Conservation (phyloP, 1,140 invertebrate species). For the Drosophila insularis region DNA sequence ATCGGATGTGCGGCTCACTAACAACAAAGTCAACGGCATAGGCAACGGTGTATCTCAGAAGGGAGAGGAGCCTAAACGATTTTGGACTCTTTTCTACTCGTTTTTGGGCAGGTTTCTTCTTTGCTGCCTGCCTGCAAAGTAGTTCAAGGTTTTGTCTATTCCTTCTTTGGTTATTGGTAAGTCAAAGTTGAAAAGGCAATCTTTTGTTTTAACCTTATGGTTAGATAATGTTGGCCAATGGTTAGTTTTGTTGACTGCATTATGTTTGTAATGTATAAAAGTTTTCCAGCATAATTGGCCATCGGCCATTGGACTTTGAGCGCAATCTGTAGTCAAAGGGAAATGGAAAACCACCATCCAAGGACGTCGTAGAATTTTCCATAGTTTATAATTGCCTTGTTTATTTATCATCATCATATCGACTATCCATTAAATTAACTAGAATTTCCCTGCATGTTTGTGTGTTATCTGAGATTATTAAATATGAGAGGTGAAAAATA, state of each 20-base stretch:
- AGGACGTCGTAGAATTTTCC: background rate
- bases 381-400: background rate
- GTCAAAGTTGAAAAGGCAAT: constrained; percentile 27
- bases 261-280: background rate
- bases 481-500: background rate
- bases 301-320: background rate
- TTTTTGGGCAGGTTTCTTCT: background rate
- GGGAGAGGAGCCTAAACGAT: constrained; percentile 25
- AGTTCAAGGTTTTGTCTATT: constrained; percentile 49
- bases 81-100: constrained; percentile 31
- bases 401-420: background rate
- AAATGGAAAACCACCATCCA: background rate
- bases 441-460: background rate
- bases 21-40: constrained; percentile 30
- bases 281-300: background rate
- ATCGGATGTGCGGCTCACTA: constrained; percentile 70
- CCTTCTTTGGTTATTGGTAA: constrained; percentile 16
- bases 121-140: constrained; percentile 33
- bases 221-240: background rate
- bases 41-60: background rate
- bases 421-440: background rate
- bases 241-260: background rate
- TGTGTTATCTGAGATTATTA: background rate
- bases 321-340: background rate
- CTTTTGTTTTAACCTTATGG: constrained; percentile 16